phyloP scores from a whole-genome alignment of 2,888 invertebrate genomes.

The Clepsis dumicolana region DNA sequence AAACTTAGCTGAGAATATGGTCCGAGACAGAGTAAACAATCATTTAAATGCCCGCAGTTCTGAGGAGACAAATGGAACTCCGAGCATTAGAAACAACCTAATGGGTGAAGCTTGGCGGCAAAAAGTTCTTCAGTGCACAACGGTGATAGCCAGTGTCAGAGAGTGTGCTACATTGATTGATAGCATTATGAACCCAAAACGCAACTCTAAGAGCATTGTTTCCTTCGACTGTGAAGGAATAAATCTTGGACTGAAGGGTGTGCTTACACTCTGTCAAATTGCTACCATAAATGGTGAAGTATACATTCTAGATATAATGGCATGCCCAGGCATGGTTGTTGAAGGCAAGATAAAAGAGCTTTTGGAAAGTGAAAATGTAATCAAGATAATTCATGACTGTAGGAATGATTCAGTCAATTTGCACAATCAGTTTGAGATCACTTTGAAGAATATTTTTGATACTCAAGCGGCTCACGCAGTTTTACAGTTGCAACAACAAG shows the following conservation, averaged over 20 bases:
- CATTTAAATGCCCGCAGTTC: slow-evolving; percentile 77
- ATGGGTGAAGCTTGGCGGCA: slow-evolving; percentile 92
- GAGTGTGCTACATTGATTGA: slow-evolving; percentile 92
- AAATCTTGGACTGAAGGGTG: slow-evolving; percentile 95
- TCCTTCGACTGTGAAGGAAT: slow-evolving; percentile 98
- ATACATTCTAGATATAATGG: slow-evolving; percentile 95
- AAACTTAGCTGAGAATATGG: slow-evolving; percentile 95
- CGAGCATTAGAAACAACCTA: slow-evolving; percentile 74
- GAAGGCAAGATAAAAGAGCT: slow-evolving; percentile 93
- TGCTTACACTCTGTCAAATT: slow-evolving; percentile 94
- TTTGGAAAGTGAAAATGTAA: slow-evolving; percentile 92
- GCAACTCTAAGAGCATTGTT: slow-evolving; percentile 87
- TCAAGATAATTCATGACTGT: slow-evolving; percentile 97
- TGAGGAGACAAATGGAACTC: slow-evolving; percentile 77
- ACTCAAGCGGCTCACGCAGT: slow-evolving; percentile 97
- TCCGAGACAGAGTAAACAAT: slow-evolving; percentile 79
- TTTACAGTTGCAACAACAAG: slow-evolving; percentile 94
- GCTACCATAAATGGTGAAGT: slow-evolving; percentile 93
- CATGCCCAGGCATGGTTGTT: slow-evolving; percentile 92
- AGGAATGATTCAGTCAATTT: slow-evolving; percentile 96
- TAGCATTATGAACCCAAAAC: slow-evolving; percentile 88
- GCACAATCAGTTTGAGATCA: slow-evolving; percentile 94
- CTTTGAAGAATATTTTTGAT: slow-evolving; percentile 94
- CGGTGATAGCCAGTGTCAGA: slow-evolving; percentile 92
- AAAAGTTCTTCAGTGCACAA: slow-evolving; percentile 92